These are phyloP conservation scores for Tetragonula carbonaria DNA, from an alignment of 2,888 invertebrate genomes.

Conservation along the genomic window DNA sequence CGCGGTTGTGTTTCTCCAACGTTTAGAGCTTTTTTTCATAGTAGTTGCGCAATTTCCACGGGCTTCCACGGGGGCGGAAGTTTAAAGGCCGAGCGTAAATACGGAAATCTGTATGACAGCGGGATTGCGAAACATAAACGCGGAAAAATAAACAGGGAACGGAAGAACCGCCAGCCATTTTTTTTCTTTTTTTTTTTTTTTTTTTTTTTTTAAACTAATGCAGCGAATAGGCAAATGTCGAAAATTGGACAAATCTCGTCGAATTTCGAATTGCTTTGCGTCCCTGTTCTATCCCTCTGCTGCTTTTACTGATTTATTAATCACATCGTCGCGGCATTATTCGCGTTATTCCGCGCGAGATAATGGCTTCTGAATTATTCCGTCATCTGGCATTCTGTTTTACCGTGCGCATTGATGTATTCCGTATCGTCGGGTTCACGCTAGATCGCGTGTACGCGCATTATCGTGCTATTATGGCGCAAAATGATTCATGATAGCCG, in stretches of 20 bases:
- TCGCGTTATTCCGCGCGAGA: background rate
- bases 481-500: too few species aligned
- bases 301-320: background rate
- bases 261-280: too few species aligned
- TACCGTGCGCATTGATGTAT: background rate
- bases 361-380: background rate
- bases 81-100: background rate
- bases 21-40: background rate
- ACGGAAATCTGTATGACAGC: background rate
- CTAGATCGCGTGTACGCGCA: background rate
- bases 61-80: background rate
- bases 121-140: background rate
- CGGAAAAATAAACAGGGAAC: background rate
- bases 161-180: background rate
- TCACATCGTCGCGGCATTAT: background rate
- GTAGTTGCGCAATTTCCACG: background rate
- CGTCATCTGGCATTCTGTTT: background rate
- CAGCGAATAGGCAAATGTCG: too few species aligned
- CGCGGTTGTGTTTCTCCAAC: background rate
- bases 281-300: background rate
- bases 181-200: too few species aligned
- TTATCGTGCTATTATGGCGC: background rate
- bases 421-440: background rate
- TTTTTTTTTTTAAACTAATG: too few species aligned
- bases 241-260: background rate